Conservation (phyloP, 1,140 invertebrate species). For the Geopemphigus sp. region DNA sequence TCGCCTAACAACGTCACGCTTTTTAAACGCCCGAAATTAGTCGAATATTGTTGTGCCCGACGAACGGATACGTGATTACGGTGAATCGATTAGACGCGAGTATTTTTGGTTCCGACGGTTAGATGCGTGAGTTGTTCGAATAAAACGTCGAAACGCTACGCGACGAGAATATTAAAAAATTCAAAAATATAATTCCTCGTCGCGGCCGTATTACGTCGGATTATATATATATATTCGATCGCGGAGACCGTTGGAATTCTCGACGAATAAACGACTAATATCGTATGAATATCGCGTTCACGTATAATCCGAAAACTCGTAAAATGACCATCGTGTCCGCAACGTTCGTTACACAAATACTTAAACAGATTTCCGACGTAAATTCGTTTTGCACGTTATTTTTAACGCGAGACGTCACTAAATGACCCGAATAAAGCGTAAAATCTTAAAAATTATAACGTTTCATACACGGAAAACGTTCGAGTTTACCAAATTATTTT, state of each 20-base stretch:
- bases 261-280: background rate
- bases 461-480: background rate
- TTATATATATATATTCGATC: background rate
- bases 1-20: background rate
- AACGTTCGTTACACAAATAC: background rate
- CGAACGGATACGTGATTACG: background rate
- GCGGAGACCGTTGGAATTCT: background rate
- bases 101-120: background rate
- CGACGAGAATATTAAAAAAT: background rate
- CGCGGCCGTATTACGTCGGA: background rate
- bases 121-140: background rate
- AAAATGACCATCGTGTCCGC: background rate
- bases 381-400: background rate
- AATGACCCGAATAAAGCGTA: background rate
- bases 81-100: slow-evolving; percentile 32
- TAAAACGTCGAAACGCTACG: slow-evolving; percentile 11
- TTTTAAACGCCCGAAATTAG: background rate
- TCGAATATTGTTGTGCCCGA: background rate
- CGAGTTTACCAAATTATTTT: background rate
- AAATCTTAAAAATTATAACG: background rate
- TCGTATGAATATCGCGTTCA: no score
- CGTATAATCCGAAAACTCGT: background rate
- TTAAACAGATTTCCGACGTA: background rate
- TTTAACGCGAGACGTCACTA: background rate
- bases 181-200: background rate